Evolutionary conservation across 2,113 vertebrate species (phyloP).

Genomic region (Cairina moschata): DNA sequence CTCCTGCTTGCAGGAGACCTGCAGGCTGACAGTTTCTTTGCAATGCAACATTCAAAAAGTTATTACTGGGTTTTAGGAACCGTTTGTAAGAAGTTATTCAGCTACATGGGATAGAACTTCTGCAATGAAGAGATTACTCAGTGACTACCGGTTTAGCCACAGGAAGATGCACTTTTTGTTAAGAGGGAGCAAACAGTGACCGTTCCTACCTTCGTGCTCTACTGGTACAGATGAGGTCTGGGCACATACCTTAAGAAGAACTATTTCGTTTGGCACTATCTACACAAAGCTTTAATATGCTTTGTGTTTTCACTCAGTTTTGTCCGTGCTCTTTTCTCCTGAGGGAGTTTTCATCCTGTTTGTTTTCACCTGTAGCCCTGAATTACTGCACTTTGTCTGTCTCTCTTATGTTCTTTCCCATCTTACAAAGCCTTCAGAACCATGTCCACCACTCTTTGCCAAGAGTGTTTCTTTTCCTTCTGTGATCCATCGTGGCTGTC

Average conservation of each 20-base stretch:
- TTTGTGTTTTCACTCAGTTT: background rate
- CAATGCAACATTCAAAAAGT: background rate
- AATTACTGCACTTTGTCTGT: background rate
- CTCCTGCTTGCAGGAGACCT: background rate
- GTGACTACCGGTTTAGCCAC: background rate
- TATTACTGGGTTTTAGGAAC: background rate
- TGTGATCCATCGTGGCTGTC: background rate
- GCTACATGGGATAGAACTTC: background rate
- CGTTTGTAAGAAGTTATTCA: background rate
- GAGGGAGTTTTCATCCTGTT: background rate
- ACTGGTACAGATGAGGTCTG: background rate
- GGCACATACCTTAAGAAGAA: background rate
- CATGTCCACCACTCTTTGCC: background rate
- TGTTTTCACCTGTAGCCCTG: background rate
- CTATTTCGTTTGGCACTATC: fast-evolving
- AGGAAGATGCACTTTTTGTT: background rate
- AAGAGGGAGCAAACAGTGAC: background rate
- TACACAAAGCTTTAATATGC: background rate
- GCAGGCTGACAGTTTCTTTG: background rate
- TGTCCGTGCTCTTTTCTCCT: background rate
- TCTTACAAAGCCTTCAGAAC: background rate
- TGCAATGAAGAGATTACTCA: background rate
- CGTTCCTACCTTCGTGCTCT: background rate
- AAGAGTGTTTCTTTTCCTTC: background rate
- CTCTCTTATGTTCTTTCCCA: background rate